phyloP scores from a whole-genome alignment of 2,888 invertebrate species.

The Lysandra coridon region DNA sequence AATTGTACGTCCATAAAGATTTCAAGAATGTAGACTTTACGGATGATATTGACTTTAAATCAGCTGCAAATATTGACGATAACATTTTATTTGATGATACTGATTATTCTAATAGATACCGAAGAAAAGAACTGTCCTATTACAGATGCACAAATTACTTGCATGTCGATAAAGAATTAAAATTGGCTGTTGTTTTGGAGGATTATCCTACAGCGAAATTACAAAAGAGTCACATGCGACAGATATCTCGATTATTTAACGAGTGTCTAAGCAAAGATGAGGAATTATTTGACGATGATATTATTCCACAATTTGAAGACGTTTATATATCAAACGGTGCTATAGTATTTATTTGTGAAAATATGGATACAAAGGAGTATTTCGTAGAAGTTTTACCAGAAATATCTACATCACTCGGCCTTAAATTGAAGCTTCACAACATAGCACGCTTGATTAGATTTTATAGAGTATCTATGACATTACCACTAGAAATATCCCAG shows the following conservation, averaged over 20 bases:
- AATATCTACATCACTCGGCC: constrained; percentile 63
- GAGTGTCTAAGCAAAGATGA: constrained; percentile 69
- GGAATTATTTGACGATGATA: constrained; percentile 61
- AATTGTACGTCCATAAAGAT: not conserved
- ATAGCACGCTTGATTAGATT: constrained; percentile 63
- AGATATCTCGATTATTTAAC: constrained; percentile 67
- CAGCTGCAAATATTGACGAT: constrained; percentile 17
- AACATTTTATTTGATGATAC: not conserved
- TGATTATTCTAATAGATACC: constrained; percentile 48
- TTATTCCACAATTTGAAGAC: constrained; percentile 70
- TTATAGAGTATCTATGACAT: constrained; percentile 64
- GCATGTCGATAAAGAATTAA: constrained; percentile 66
- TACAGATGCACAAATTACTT: constrained; percentile 71
- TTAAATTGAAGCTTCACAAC: constrained; percentile 63
- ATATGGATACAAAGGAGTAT: constrained; percentile 71
- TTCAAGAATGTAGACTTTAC: not conserved
- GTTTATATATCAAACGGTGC: constrained; percentile 71
- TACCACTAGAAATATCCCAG: constrained; percentile 63
- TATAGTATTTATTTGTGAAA: constrained; percentile 71
- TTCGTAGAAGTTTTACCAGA: constrained; percentile 63
- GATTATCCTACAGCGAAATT: constrained; percentile 69
- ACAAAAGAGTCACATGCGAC: constrained; percentile 66
- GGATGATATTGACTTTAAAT: constrained; percentile 28
- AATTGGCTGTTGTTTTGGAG: constrained; percentile 66
- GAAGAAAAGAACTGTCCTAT: constrained; percentile 62